Percentiles rank a stretch among this genome's conserved stretches.
Conservation (phyloP, 1,140 invertebrate genomes). For the Brachionus asplanchnoidis region DNA sequence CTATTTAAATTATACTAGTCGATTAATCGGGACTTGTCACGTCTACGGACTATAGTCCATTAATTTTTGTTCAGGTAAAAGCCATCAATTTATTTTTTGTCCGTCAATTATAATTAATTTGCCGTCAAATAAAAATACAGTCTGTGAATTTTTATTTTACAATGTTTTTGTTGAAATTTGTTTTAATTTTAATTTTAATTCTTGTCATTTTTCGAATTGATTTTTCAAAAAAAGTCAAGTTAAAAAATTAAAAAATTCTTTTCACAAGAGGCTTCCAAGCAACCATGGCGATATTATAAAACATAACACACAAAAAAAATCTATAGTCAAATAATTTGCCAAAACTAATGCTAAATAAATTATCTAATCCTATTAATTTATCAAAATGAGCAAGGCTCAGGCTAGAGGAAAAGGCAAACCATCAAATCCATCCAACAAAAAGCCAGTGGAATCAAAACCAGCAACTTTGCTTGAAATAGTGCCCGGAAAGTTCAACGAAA, state of each 20-base stretch:
- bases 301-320: neutral
- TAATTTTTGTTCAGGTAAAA: no score
- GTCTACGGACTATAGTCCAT: no score
- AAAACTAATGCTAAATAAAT: neutral
- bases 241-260: neutral
- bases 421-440: neutral
- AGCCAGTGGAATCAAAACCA: neutral
- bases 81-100: no score
- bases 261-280: neutral
- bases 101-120: no score
- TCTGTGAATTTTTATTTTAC: no score
- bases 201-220: no score
- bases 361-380: neutral
- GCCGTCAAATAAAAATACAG: no score
- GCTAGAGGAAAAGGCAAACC: neutral
- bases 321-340: neutral
- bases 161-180: no score
- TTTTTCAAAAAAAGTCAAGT: neutral
- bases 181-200: no score
- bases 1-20: no score
- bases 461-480: conserved; percentile 50
- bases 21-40: no score
- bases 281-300: neutral
- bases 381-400: conserved; percentile 7
- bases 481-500: conserved; percentile 55